Conservation (phyloP, 2,797 vertebrate genomes). For the Anolis apletophallus region DNA sequence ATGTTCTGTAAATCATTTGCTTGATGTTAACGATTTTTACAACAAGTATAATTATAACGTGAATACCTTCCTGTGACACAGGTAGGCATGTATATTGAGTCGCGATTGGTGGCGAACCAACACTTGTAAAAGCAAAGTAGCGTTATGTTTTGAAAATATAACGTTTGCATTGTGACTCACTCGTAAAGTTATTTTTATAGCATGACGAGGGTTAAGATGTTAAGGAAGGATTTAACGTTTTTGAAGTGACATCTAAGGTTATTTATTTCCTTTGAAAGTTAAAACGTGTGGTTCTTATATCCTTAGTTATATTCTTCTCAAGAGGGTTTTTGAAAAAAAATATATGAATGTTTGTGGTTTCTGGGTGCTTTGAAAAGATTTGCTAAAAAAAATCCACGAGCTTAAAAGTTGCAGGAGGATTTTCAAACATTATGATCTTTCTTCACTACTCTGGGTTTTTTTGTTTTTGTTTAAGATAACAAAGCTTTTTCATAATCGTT, state of each 20-base stretch:
- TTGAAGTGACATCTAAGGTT: background rate
- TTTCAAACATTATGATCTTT: background rate
- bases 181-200: conserved; percentile 1
- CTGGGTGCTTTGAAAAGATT: conserved; percentile 50
- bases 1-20: background rate
- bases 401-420: conserved; percentile 9
- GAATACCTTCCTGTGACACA: background rate
- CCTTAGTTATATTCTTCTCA: conserved; percentile 43
- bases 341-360: conserved; percentile 46
- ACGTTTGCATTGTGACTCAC: conserved; percentile 27
- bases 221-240: rapidly evolving
- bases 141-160: conserved; percentile 5
- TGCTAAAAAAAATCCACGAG: conserved; percentile 27
- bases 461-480: background rate
- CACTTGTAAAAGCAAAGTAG: conserved; percentile 5
- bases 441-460: rapidly evolving
- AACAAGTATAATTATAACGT: background rate
- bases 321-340: conserved; percentile 1
- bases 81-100: background rate
- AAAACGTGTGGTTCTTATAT: conserved; percentile 33
- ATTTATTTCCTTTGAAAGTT: conserved; percentile 14
- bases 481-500: background rate
- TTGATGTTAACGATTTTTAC: background rate
- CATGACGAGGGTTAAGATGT: background rate
- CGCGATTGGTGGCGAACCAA: background rate